These are phyloP conservation scores for Podocnemis expansa DNA, from an alignment of 2,113 vertebrate genomes.

Conservation along the genomic window DNA sequence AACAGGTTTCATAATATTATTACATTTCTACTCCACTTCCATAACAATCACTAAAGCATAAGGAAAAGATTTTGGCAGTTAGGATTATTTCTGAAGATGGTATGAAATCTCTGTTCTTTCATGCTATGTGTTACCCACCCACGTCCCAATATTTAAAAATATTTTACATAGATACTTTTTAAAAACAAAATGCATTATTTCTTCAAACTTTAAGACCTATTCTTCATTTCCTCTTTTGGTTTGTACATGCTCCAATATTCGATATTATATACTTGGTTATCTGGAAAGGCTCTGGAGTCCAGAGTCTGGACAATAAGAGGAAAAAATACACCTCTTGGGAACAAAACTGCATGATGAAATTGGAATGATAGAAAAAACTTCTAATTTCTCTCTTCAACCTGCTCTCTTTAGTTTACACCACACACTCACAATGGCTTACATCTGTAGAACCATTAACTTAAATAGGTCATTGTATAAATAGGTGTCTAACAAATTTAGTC, in stretches of 20 bases:
- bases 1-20: not conserved
- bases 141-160: not conserved
- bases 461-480: not conserved
- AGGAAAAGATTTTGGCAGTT: not conserved
- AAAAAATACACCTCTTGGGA: not conserved
- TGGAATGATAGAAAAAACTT: not conserved
- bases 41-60: not conserved
- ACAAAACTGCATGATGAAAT: not conserved
- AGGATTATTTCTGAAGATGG: not conserved
- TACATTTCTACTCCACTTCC: not conserved
- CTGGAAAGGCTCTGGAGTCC: too few relatives aligned
- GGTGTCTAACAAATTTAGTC: too few relatives aligned
- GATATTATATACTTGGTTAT: not conserved
- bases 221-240: not conserved
- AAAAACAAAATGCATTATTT: not conserved
- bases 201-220: not conserved
- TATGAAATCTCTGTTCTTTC: not conserved
- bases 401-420: not conserved
- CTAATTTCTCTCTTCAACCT: not conserved
- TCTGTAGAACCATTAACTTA: accelerated
- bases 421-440: not conserved
- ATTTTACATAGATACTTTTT: not conserved
- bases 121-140: not conserved
- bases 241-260: not conserved
- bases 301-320: not conserved